These are phyloP conservation scores for Villa cingulata DNA, from an alignment of 2,888 invertebrate species.

Conservation along the genomic window DNA sequence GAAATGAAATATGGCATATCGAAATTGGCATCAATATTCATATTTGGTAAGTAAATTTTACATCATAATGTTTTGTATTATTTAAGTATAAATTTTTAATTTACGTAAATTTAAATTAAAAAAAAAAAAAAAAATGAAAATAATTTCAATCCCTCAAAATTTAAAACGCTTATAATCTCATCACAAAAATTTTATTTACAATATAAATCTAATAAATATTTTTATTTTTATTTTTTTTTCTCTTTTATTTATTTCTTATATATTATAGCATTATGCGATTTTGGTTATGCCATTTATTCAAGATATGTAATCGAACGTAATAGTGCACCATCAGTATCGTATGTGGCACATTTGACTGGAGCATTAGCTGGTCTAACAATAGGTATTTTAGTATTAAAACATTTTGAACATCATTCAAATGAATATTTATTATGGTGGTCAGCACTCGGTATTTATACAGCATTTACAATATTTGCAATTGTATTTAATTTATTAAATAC, in stretches of 20 bases:
- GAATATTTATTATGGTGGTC: constrained; percentile 95
- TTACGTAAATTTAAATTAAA: not conserved
- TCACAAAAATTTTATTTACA: not conserved
- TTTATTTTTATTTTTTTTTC: constrained; percentile 5
- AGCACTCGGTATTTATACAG: constrained; percentile 82
- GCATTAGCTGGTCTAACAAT: constrained; percentile 89
- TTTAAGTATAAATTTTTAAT: not conserved
- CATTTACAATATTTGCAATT: constrained; percentile 84
- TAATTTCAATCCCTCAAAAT: not conserved
- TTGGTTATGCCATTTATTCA: constrained; percentile 90
- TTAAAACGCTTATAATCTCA: too few relatives aligned
- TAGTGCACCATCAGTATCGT: constrained; percentile 62
- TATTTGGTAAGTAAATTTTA: constrained; percentile 60
- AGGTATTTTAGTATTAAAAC: constrained; percentile 84
- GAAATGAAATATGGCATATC: constrained; percentile 92
- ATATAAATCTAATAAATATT: not conserved
- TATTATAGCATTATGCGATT: constrained; percentile 72
- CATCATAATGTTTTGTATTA: not conserved
- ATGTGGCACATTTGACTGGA: constrained; percentile 91
- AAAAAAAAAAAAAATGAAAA: not conserved
- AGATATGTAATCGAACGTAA: constrained; percentile 58
- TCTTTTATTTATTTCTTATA: constrained; percentile 10
- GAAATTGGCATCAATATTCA: constrained; percentile 75
- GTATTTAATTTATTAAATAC: constrained; percentile 82
- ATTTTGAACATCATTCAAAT: constrained; percentile 90